Evolutionary conservation across 2,113 vertebrate species (phyloP), one percentile per base, ranked within the genome.

Genomic region (Pleuronectes platessa): DNA sequence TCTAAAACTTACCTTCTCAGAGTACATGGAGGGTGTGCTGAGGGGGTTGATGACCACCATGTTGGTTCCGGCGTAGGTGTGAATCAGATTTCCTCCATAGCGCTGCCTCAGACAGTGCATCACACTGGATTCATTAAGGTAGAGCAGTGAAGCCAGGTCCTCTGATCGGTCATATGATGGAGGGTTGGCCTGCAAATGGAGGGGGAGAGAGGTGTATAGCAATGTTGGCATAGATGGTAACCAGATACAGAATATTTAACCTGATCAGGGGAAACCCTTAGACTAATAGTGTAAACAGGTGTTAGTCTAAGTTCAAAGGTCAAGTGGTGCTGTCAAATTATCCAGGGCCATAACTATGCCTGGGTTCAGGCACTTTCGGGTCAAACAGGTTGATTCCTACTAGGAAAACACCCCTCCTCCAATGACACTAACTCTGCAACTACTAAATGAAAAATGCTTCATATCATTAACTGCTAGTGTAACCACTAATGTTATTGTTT

Each of bases 1-100:
- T 9, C 18, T 20, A 11, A 54, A 21, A 67, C 60, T 71, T 78
- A 98, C 98, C 97, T 99, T 99, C 92, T 99, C 97, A 0, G 98
- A 99, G 92, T 99, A 99, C 95, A 98, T 96, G 53, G 97, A 97
- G 0, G 97, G 97, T 7, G 96, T 93, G 85, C 97, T 98, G 20
- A 97, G 95, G 1, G 97, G 97, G 93, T 98, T 98, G 89, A 99
- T 92, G 90, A 98, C 88, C 12, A 99, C 95, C 93, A 97, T 94
- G 94, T 95, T 96, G 83, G 95, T 92, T 54, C 98, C 97, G 0
- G 97, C 95, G 0, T 97, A 95, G 0, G 96, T 97, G 91, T 99
- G 96, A 71, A 96, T 95, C 83, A 98, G 95, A 94, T 97, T 98
- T 31, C 96, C 96, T 0, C 97, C 97, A 0, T 97, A 98, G 77